These are phyloP conservation scores for Agonum fuliginosum DNA, from an alignment of 2,888 invertebrate species.

Conservation along the genomic window DNA sequence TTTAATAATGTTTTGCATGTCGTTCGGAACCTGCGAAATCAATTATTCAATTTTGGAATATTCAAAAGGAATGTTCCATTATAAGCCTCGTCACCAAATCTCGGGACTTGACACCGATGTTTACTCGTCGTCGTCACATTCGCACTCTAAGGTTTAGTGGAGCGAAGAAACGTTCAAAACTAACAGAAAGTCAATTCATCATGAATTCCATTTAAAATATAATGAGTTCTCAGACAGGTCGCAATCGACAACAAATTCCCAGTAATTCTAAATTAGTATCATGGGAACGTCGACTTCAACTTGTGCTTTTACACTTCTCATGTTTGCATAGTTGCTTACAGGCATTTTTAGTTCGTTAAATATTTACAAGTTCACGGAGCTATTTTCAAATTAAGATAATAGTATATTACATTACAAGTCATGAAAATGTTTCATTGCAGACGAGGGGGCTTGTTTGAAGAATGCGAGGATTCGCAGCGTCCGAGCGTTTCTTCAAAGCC, in stretches of 20 bases:
- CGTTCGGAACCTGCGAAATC: conserved; percentile 25
- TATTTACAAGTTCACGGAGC: too few species aligned
- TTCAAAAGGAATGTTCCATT: conserved; percentile 44
- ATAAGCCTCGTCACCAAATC: conserved; percentile 20
- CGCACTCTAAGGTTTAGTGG: conserved; percentile 37
- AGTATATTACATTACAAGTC: too few species aligned
- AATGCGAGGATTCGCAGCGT: too few species aligned
- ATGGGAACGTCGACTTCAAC: too few species aligned
- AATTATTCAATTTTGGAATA: conserved; percentile 38
- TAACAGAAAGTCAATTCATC: conserved; percentile 46
- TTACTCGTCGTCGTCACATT: conserved; percentile 12
- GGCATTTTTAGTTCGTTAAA: too few species aligned
- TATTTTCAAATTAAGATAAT: too few species aligned
- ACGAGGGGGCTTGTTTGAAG: too few species aligned
- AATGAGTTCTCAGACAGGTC: conserved; percentile 44
- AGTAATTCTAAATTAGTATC: conserved; percentile 21
- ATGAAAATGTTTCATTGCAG: too few species aligned
- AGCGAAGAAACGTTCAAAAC: conserved; percentile 48
- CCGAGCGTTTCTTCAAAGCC: too few species aligned
- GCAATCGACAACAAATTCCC: conserved; percentile 49
- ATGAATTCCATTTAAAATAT: conserved; percentile 50
- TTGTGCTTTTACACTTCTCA: too few species aligned
- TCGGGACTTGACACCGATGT: conserved; percentile 12
- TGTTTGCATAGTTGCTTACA: too few species aligned
- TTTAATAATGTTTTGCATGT: conserved; percentile 31